These are phyloP conservation scores for Eudasyphora cyanicolor DNA, from an alignment of 2,888 invertebrate genomes.

Conservation along the genomic window DNA sequence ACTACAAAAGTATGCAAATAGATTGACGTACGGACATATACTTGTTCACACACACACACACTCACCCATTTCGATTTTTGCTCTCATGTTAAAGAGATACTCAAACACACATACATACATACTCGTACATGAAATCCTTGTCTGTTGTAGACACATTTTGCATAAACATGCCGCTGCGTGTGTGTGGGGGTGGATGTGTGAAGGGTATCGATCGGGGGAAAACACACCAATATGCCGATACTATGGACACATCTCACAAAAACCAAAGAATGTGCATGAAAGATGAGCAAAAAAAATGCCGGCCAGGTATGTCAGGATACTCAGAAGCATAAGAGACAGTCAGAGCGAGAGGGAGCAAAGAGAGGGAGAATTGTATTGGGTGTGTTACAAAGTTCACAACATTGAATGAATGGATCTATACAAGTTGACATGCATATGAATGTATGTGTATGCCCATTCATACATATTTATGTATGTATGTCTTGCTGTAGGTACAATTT, in stretches of 20 bases:
- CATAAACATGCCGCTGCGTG: neutral
- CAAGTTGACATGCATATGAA: neutral
- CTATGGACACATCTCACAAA: neutral
- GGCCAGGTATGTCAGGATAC: neutral
- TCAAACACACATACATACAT: too few relatives aligned
- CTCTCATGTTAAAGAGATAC: too few relatives aligned
- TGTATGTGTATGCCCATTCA: neutral
- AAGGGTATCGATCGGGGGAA: neutral
- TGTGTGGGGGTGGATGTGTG: neutral
- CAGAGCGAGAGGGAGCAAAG: neutral
- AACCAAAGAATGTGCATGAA: neutral
- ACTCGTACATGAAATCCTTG: neutral
- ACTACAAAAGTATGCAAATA: slow-evolving; percentile 9
- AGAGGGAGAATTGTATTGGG: neutral
- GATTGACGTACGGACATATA: neutral
- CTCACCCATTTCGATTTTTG: neutral
- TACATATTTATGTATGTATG: neutral
- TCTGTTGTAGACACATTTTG: slow-evolving; percentile 42
- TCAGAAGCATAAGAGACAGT: too few relatives aligned
- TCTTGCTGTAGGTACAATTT: neutral
- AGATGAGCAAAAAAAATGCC: neutral
- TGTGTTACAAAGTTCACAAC: slow-evolving; percentile 43
- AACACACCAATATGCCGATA: neutral
- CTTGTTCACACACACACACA: neutral
- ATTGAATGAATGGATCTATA: slow-evolving; percentile 19